Evolutionary conservation across 2,113 vertebrate genomes (phyloP).

Genomic region (Pseudois nayaur): DNA sequence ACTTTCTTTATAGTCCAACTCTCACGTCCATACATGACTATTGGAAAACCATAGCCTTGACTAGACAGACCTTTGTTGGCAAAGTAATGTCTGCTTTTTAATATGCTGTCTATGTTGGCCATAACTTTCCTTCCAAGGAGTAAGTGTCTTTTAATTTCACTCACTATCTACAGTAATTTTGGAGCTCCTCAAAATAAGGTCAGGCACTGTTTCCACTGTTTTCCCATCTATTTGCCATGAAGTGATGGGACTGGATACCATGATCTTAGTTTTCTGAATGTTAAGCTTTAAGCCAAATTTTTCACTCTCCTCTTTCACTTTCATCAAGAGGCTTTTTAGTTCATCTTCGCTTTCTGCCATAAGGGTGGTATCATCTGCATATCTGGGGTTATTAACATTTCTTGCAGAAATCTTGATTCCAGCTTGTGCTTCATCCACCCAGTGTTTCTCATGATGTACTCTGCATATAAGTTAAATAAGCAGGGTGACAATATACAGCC

Average conservation of each 20-base stretch:
- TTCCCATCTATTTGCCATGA: not conserved
- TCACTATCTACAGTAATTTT: too few species aligned
- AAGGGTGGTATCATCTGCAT: not conserved
- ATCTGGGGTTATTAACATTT: not conserved
- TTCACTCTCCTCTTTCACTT: not conserved
- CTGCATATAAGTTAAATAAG: not conserved
- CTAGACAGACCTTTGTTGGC: not conserved
- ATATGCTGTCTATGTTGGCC: not conserved
- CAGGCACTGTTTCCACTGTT: too few species aligned
- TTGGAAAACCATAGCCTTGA: not conserved
- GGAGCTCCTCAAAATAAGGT: too few species aligned
- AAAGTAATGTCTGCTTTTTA: not conserved
- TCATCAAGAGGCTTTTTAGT: not conserved
- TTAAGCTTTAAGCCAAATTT: not conserved
- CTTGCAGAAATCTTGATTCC: fast-evolving
- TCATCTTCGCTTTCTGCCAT: not conserved
- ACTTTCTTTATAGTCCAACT: not conserved
- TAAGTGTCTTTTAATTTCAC: not conserved
- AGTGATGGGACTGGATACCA: not conserved
- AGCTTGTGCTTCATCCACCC: not conserved
- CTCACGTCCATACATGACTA: not conserved
- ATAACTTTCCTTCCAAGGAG: not conserved
- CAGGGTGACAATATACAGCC: not conserved
- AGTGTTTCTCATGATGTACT: not conserved
- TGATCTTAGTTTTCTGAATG: not conserved